A percentile compares a stretch with the other conserved stretches of the same genome.
Conservation (phyloP, 1,140 invertebrate species). For the Drosophila littoralis region DNA sequence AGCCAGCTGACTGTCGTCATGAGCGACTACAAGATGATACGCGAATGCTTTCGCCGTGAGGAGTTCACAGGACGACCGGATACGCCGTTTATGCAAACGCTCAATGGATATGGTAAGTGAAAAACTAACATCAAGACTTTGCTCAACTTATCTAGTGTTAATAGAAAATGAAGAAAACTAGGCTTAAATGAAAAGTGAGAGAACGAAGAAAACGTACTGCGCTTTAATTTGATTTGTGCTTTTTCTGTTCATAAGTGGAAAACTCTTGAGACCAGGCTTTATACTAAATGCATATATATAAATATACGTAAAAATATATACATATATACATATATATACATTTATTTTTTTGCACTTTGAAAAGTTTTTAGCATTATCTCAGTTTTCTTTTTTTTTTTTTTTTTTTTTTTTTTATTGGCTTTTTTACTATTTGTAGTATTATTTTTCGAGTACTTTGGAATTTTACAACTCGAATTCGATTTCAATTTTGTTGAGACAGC, state of each 20-base stretch:
- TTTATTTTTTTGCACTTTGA: neutral
- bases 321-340: neutral
- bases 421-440: constrained; percentile 13
- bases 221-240: no score
- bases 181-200: neutral
- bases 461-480: neutral
- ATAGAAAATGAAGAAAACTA: neutral
- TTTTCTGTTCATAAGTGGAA: no score
- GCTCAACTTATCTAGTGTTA: no score
- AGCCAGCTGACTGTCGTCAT: constrained; percentile 93
- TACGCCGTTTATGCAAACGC: constrained; percentile 92
- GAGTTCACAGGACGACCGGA: constrained; percentile 94
- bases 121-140: no score
- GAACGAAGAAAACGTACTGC: neutral
- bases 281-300: no score
- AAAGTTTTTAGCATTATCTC: neutral
- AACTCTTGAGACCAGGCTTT: no score
- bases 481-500: constrained; percentile 4
- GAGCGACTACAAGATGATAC: constrained; percentile 92
- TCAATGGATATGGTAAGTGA: constrained; percentile 93
- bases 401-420: neutral
- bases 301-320: neutral
- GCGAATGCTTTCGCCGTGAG: constrained; percentile 92
- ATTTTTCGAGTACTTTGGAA: constrained; percentile 8
- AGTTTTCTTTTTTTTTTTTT: neutral